Base-by-base conservation (phyloP, 2,888 invertebrate genomes). In the Aleiodes leptofemur region DNA sequence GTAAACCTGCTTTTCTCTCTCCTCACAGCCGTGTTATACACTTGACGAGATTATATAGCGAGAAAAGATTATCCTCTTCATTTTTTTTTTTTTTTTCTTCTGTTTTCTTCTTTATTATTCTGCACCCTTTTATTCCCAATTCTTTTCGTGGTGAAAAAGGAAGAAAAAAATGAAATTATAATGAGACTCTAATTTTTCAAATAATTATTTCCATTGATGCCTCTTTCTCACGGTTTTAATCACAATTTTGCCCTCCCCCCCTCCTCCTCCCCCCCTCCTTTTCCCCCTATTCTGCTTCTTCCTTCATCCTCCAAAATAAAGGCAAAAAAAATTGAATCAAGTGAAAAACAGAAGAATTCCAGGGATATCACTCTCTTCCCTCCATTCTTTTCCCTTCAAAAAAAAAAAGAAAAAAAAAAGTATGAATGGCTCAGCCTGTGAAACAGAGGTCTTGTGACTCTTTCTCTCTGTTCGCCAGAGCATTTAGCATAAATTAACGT, bases 401-500 rank as follows among this genome's bases (percentile, higher is more conserved):
- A 38, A 61, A 14, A 16, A 55, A 34, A 6, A 51, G 43, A 66
- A 13, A 31, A n/a, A 61, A 23, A 69, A 79, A 80, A 79, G 77
- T 79, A 81, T 81, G 81, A 81, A 81, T 81, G 79, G 80, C 79
- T 77, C 78, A 73, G 76, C 74, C n/a, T 48, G 70, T 16, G 77
- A 70, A 82, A 43, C 43, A 43, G 9, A 9, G 81, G 81, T 81
- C 80, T 79, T 79, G 81, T 81, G 79, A 79, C 80, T 81, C 23
- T 23, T 23, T 23, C 2, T 23, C 23, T 23, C 78, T 53, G 68
- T 80, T 80, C 81, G 82, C 83, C 4, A 80, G 80, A 83, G 77
- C 83, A 82, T 83, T 85, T 83, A 82, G 82, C 84, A 83, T 83
- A 83, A 84, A 84, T 85, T 85, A 83, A 43, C 74, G 77, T 31